Evolutionary conservation across 2,797 vertebrate species (phyloP).

Genomic region (Pelobates cultripes): DNA sequence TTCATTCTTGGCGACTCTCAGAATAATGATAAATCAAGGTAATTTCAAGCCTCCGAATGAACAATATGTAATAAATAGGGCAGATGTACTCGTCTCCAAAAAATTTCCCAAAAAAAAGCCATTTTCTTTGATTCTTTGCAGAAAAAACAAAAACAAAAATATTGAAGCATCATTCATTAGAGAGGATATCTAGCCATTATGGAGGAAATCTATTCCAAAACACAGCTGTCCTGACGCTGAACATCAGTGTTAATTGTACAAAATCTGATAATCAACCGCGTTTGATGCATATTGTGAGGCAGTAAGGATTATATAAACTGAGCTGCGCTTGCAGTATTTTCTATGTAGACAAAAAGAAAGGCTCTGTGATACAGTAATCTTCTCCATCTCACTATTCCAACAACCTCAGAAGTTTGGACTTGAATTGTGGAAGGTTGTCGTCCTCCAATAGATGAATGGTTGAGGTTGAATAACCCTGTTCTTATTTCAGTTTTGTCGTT

Average conservation of each 20-base stretch:
- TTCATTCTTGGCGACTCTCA: not conserved
- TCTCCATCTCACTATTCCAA: no score
- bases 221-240: constrained; percentile 25
- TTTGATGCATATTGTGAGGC: constrained; percentile 7
- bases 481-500: no score
- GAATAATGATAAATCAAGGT: constrained; percentile 28
- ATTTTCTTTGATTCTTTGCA: constrained; percentile 27
- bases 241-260: constrained; percentile 39
- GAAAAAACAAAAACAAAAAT: not conserved
- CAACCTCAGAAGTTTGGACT: no score
- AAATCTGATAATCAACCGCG: constrained; percentile 17
- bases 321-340: not conserved
- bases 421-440: no score
- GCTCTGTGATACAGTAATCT: no score
- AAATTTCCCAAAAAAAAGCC: constrained; percentile 16
- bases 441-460: no score
- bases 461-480: no score
- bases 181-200: not conserved
- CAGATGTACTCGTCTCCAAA: constrained; percentile 16
- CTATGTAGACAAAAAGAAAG: not conserved
- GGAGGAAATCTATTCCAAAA: constrained; percentile 1
- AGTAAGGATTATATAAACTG: not conserved
- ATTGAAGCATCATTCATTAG: constrained; percentile 13
- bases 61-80: constrained; percentile 28
- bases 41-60: constrained; percentile 16